A percentile compares a stretch with the other conserved stretches of the same genome.
Conservation (phyloP, 2,113 vertebrate species). For the Caranx ignobilis region DNA sequence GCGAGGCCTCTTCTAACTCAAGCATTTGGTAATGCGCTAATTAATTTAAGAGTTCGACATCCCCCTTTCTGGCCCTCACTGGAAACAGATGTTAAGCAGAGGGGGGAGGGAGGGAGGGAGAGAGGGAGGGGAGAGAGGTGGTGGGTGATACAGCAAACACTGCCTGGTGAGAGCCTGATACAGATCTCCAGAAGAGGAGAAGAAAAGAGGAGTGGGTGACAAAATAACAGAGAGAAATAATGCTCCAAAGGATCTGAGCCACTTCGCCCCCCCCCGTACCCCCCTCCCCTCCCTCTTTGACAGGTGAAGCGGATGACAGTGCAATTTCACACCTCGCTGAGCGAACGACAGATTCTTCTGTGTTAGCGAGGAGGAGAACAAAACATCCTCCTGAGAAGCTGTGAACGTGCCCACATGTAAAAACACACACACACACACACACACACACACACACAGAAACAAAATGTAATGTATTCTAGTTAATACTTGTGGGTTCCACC, state of each 20-base stretch:
- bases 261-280: not conserved
- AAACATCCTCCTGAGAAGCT: slow-evolving; percentile 53
- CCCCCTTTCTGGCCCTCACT: slow-evolving; percentile 66
- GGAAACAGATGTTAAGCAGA: slow-evolving; percentile 77
- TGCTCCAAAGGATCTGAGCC: slow-evolving; percentile 37
- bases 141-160: slow-evolving; percentile 38
- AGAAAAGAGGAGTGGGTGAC: slow-evolving; percentile 4
- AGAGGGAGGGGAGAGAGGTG: not conserved
- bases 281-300: slow-evolving; percentile 19
- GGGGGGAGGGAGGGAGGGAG: slow-evolving; percentile 9
- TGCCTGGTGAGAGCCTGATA: slow-evolving; percentile 47
- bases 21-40: slow-evolving; percentile 78
- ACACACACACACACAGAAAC: slow-evolving; percentile 1
- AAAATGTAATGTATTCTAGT: slow-evolving; percentile 25
- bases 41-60: slow-evolving; percentile 80
- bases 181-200: slow-evolving; percentile 42
- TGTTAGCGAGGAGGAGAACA: slow-evolving; percentile 43
- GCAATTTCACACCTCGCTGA: slow-evolving; percentile 75
- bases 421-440: slow-evolving; percentile 21
- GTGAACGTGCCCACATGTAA: not conserved
- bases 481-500: slow-evolving; percentile 35
- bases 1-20: slow-evolving; percentile 61
- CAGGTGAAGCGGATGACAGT: slow-evolving; percentile 73
- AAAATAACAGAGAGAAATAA: slow-evolving; percentile 25
- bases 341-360: slow-evolving; percentile 62